These are phyloP conservation scores for Petrolisthes manimaculis DNA, from an alignment of 2,888 invertebrate species.

Conservation along the genomic window DNA sequence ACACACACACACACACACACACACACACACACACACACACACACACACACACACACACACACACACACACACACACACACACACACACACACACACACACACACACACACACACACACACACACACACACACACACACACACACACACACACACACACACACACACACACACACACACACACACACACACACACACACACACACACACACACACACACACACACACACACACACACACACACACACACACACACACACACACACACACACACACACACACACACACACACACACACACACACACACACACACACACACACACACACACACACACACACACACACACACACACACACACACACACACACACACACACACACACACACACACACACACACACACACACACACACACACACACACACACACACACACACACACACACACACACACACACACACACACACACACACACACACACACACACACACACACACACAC, in stretches of 20 bases:
- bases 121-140: constrained; percentile 12
- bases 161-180: constrained; percentile 9
- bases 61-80: constrained; percentile 5
- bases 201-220: constrained; percentile 12
- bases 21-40: constrained; percentile 11
- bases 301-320: constrained; percentile 5
- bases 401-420: constrained; percentile 9
- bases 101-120: constrained; percentile 11
- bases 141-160: constrained; percentile 5
- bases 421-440: constrained; percentile 11
- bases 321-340: constrained; percentile 9
- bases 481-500: constrained; percentile 9
- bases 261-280: constrained; percentile 11
- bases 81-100: constrained; percentile 9
- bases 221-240: constrained; percentile 5
- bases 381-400: constrained; percentile 5
- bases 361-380: constrained; percentile 12
- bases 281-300: constrained; percentile 12
- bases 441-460: constrained; percentile 12
- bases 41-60: constrained; percentile 12
- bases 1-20: constrained; percentile 9
- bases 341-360: constrained; percentile 11
- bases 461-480: constrained; percentile 5
- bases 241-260: constrained; percentile 9
- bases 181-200: constrained; percentile 11